Base-by-base conservation (phyloP, 37 sponge, comb jelly and placozoan genomes). In the Diacarnus erythraeanus region DNA sequence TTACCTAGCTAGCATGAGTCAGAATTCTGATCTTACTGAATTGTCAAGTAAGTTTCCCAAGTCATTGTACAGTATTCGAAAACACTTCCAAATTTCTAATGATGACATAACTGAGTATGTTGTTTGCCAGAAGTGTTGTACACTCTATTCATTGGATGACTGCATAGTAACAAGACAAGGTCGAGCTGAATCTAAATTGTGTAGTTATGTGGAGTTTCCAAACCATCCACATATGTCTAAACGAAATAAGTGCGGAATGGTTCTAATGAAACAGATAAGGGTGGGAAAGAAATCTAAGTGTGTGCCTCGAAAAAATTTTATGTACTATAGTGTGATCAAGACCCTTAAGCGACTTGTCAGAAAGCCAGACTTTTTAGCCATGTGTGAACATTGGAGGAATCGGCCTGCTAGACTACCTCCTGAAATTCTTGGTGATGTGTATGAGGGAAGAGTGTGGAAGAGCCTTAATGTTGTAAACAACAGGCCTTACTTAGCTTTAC, bases 341-440 rank as follows among this genome's bases (percentile, higher is more conserved):
- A 17, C 88, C 34, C 41, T 88, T 5, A 64, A 33, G n/a, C 44
- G 44, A 27, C 30, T 88, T 27, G n/a, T 70, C 0, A 30, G 25
- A 30, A 29, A 64, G 22, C 71, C 59, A 41, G 72, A 35, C 10
- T 60, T 88, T 59, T 65, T 88, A n/a, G 56, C 69, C 5, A 47
- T 61, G 29, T 82, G 82, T 75, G 70, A 88, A 20, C 63, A 70
- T 23, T 88, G 88, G 88, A 59, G 54, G 40, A 47, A 68, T 29
- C 57, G 64, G 33, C n/a, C n/a, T n/a, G n/a, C n/a, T n/a, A n/a
- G n/a, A n/a, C n/a, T n/a, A n/a, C n/a, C n/a, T n/a, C n/a, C n/a
- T n/a, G n/a, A n/a, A n/a, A n/a, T n/a, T n/a, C n/a, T n/a, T n/a
- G n/a, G n/a, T n/a, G n/a, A n/a, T 10, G 37, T 6, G 12, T 15